phyloP scores from a whole-genome alignment of 2,888 invertebrate species.

The Stomorhina lunata region DNA sequence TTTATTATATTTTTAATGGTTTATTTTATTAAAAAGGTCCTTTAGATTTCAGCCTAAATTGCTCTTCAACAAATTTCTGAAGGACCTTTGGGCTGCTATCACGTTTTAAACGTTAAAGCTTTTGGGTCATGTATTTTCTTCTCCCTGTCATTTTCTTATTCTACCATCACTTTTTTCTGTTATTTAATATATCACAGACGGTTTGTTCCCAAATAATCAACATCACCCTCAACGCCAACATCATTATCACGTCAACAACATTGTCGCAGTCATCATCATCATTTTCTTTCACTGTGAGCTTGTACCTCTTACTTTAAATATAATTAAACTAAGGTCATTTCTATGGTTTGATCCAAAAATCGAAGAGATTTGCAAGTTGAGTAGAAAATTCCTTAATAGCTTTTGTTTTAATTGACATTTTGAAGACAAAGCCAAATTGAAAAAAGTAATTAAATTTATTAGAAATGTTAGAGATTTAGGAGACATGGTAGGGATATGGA shows the following conservation, averaged over 20 bases:
- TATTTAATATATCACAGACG: background rate
- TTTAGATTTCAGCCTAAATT: too few relatives aligned
- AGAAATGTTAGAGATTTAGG: too few relatives aligned
- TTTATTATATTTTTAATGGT: background rate
- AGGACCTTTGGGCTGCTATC: background rate
- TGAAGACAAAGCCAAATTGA: background rate
- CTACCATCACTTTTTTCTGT: background rate
- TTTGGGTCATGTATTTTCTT: background rate
- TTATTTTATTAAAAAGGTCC: too few relatives aligned
- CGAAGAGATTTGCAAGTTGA: background rate
- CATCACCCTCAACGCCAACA: background rate
- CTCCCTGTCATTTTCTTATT: background rate
- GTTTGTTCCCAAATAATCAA: background rate
- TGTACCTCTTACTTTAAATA: too few relatives aligned
- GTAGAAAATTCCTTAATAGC: background rate
- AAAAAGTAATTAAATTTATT: slow-evolving; percentile 3
- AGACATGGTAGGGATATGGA: background rate
- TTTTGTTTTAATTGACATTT: slow-evolving; percentile 5
- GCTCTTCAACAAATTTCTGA: background rate
- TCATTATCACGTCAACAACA: background rate
- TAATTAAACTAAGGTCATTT: background rate
- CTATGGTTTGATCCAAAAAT: slow-evolving; percentile 16
- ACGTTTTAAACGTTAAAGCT: background rate
- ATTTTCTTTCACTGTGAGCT: background rate
- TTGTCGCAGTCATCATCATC: background rate